Percentiles rank a stretch among this genome's conserved stretches.
These are phyloP conservation scores for Uria lomvia DNA, from an alignment of 2,113 vertebrate genomes.

Conservation along the genomic window DNA sequence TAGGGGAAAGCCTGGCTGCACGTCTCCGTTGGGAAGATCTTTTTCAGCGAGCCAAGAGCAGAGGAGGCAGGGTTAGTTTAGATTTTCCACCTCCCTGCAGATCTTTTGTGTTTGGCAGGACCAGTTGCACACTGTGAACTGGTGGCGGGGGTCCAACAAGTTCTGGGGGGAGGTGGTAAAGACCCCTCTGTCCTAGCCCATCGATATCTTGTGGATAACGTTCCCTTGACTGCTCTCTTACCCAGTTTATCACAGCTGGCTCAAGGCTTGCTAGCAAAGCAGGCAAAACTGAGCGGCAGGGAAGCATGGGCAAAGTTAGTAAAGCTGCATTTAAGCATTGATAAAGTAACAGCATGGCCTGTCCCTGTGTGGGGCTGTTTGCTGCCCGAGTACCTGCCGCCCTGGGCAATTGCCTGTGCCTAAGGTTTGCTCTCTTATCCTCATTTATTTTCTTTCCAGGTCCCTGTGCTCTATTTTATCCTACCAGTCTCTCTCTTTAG, in stretches of 20 bases:
- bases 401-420: neutral
- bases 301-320: neutral
- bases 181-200: neutral
- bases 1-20: neutral
- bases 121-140: neutral
- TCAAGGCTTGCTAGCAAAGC: neutral
- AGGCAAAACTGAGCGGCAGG: neutral
- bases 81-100: neutral
- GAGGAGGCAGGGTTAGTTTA: neutral
- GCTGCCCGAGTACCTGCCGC: neutral
- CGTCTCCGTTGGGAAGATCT: neutral
- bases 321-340: neutral
- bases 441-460: neutral
- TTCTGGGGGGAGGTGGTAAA: neutral
- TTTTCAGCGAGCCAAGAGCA: neutral
- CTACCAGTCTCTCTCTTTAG: neutral
- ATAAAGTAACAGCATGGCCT: neutral
- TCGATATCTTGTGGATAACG: neutral
- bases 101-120: neutral
- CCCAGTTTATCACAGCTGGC: neutral
- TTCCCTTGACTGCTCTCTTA: neutral
- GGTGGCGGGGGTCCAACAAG: neutral
- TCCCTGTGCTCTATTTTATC: neutral
- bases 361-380: neutral
- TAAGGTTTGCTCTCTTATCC: neutral